Evolutionary conservation across 2,797 vertebrate species (phyloP), one percentile per base, ranked within the genome.

Genomic region (Acropternis orthonyx): DNA sequence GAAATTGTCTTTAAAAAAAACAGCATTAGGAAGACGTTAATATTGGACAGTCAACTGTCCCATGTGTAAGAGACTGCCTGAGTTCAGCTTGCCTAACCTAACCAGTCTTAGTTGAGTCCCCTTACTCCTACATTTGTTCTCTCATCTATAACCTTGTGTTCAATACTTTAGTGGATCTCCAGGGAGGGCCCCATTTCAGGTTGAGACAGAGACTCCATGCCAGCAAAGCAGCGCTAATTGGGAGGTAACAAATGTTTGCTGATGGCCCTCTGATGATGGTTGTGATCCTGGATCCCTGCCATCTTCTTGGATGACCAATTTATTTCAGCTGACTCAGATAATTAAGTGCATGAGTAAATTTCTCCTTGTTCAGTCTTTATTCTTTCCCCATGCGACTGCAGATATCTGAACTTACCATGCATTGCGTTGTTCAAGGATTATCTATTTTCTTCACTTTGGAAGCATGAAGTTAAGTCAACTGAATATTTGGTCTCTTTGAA

Each of bases 341-440:
- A 95, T 91, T 81, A 94, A 86, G 94, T 44, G 27, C 67, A 73
- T 9, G 79, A 87, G 58, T 74, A 63, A 92, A 87, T 91, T 78
- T 85, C 44, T 81, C 65, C 59, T 85, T 56, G 23, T 19, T 59
- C 77, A 79, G 36, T 26, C 56, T 94, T 58, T 87, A 5, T 78
- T 87, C 34, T 91, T 84, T 59, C 59, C 54, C 94, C 18, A 15
- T 9, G 21, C 0, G 0, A 37, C 39, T 69, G n/a, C 66, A 84
- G 75, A 51, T 69, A 63, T 56, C 36, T 68, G 75, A 89, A 88
- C 72, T 80, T 76, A 8, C 26, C 37, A 74, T 71, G 27, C 32
- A 17, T 12, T 71, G 10, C 26, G 7, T 39, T 83, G 7, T 54
- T 65, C 28, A 49, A 51, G 55, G 12, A 39, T 82, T 68, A 54